Conservation (phyloP, 2,113 vertebrate species). For the Taxidea taxus region DNA sequence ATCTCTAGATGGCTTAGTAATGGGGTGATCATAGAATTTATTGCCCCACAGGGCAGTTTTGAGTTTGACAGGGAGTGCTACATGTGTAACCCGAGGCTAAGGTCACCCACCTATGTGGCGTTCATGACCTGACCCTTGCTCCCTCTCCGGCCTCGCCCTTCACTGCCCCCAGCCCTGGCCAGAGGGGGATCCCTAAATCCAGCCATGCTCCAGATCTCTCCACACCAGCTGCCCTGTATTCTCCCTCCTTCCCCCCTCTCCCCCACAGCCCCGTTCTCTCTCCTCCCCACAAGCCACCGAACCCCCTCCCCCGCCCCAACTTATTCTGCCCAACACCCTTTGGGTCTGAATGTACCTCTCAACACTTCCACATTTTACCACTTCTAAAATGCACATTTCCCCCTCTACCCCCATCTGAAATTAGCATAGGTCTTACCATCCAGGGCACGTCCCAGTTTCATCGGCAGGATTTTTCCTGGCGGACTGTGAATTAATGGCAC, state of each 20-base stretch:
- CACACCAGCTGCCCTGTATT: fast-evolving
- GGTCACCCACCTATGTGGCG: not conserved
- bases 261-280: not conserved
- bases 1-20: not conserved
- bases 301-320: not conserved
- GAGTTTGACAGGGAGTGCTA: not conserved
- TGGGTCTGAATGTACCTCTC: not conserved
- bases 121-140: not conserved
- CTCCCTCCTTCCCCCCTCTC: not conserved
- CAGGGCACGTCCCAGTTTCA: not conserved
- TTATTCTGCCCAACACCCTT: not conserved
- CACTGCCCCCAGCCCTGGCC: not conserved
- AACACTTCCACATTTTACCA: not conserved
- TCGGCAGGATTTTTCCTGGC: not conserved
- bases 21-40: not conserved
- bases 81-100: not conserved
- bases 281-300: not conserved
- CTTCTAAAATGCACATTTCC: not conserved
- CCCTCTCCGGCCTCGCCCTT: not conserved
- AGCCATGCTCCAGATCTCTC: not conserved
- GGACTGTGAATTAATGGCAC: not conserved
- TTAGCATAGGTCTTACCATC: not conserved
- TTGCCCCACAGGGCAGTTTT: not conserved
- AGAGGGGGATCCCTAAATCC: not conserved
- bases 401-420: not conserved